These are phyloP conservation scores for Amphiura filiformis DNA, from an alignment of 35 echinoderm and acorn worm genomes.

Conservation along the genomic window DNA sequence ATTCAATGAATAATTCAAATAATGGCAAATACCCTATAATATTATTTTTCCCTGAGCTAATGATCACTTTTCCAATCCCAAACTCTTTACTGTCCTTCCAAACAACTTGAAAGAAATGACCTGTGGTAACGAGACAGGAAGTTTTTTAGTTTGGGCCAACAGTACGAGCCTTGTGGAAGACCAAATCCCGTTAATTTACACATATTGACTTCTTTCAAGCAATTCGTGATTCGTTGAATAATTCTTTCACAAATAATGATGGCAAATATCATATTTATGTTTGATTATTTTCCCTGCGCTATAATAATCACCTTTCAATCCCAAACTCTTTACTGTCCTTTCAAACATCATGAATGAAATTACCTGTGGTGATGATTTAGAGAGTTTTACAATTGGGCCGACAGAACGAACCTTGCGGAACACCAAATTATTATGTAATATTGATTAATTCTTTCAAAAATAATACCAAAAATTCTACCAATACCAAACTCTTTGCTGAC, in stretches of 20 bases:
- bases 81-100: constrained; percentile 91
- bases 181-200: neutral
- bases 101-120: constrained; percentile 90
- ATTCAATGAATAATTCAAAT: too few species aligned
- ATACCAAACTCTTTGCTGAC: constrained; percentile 84
- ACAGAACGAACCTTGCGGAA: neutral
- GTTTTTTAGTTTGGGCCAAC: neutral
- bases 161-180: neutral
- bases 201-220: neutral
- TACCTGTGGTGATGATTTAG: constrained; percentile 29
- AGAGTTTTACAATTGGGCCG: neutral
- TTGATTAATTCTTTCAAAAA: too few species aligned
- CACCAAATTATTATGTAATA: neutral
- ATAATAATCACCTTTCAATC: constrained; percentile 80
- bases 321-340: constrained; percentile 88
- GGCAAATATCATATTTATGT: too few species aligned
- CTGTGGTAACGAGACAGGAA: constrained; percentile 30
- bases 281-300: constrained; percentile 75
- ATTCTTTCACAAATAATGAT: too few species aligned
- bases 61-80: constrained; percentile 84
- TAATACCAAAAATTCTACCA: too few species aligned
- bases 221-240: too few species aligned
- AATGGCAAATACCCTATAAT: too few species aligned
- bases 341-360: constrained; percentile 95
- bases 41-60: constrained; percentile 70